Evolutionary conservation across 2,888 invertebrate genomes (phyloP).

Genomic region (Thysanoteuthis rhombus): DNA sequence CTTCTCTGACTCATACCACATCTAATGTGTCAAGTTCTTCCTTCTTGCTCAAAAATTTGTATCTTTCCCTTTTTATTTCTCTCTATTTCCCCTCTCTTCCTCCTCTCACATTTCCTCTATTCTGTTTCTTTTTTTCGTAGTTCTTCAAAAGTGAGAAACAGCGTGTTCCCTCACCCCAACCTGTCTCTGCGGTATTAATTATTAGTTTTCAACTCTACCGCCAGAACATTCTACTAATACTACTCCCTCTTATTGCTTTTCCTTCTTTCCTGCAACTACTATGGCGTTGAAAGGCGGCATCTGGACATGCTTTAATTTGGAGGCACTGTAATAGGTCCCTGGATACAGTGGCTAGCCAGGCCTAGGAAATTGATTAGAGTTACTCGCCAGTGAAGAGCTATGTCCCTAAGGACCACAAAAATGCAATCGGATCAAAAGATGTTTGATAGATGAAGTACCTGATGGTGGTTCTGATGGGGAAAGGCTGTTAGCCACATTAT

Average conservation of each 20-base stretch:
- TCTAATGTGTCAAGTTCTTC: not conserved
- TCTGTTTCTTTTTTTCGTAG: not conserved
- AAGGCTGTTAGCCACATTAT: conserved; percentile 26
- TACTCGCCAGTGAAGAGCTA: conserved; percentile 23
- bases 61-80: not conserved
- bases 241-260: not conserved
- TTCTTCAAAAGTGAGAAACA: not conserved
- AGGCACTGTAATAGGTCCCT: conserved; percentile 29
- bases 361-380: conserved; percentile 28
- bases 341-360: conserved; percentile 21
- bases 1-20: no score
- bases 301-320: conserved; percentile 32
- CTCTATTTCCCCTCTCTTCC: not conserved
- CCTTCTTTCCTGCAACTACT: not conserved
- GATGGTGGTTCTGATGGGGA: conserved; percentile 29
- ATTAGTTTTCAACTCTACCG: conserved; percentile 21
- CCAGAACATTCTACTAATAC: not conserved
- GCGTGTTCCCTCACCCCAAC: not conserved
- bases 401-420: conserved; percentile 23
- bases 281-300: conserved; percentile 26
- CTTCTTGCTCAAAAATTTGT: not conserved
- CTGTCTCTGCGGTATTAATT: conserved; percentile 32
- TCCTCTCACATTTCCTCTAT: not conserved
- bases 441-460: conserved; percentile 32
- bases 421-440: conserved; percentile 32